phyloP scores from a whole-genome alignment of 2,113 vertebrate genomes.

The Myrmophylax atrothorax region DNA sequence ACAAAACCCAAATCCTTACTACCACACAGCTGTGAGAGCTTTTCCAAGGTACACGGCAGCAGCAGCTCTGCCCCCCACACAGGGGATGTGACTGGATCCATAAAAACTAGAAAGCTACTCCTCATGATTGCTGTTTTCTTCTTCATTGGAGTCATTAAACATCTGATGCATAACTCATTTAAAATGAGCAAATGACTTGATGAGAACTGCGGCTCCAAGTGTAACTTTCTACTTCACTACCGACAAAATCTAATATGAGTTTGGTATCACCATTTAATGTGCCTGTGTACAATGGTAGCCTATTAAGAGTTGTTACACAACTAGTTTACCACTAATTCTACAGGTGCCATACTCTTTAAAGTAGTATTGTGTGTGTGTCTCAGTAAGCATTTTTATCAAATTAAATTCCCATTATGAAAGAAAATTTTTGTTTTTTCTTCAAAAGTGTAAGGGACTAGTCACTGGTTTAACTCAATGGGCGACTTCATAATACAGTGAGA shows the following conservation, averaged over 20 bases:
- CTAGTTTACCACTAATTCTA: not conserved
- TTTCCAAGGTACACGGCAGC: not conserved
- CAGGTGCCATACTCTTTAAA: not conserved
- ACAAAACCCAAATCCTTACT: not conserved
- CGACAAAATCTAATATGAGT: accelerated
- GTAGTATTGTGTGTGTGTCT: accelerated
- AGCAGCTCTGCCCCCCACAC: not conserved
- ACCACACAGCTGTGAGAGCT: not conserved
- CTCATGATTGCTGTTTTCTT: not conserved
- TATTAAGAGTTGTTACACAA: not conserved
- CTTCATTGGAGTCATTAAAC: not conserved
- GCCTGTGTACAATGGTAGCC: not conserved
- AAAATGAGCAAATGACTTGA: not conserved
- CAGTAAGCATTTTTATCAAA: not conserved
- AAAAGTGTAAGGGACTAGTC: not conserved
- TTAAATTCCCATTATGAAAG: not conserved
- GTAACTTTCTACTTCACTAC: not conserved
- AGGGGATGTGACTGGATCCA: not conserved
- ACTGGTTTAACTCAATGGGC: not conserved
- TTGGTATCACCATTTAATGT: not conserved
- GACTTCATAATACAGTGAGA: not conserved
- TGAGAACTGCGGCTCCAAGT: not conserved
- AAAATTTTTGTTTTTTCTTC: not conserved
- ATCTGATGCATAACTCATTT: not conserved
- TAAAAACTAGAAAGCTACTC: not conserved